Evolutionary conservation across 2,888 invertebrate genomes (phyloP).

Genomic region (Acleris literana): DNA sequence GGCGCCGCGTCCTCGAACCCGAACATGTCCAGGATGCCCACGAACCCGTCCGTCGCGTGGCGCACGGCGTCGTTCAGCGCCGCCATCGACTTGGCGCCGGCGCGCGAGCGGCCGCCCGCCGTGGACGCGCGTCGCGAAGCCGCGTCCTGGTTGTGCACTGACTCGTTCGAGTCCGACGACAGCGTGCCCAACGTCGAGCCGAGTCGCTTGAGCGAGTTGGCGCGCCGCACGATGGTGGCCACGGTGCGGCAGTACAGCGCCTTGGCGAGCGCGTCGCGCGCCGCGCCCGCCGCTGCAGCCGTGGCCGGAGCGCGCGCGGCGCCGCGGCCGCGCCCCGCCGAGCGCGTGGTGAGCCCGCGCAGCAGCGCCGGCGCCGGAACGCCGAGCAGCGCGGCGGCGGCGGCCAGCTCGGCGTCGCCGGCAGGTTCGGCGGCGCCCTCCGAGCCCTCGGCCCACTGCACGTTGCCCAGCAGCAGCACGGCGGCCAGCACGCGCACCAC

Average conservation of each 20-base stretch:
- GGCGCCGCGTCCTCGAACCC: conserved; percentile 97
- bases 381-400: conserved; percentile 89
- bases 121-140: conserved; percentile 94
- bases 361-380: conserved; percentile 89
- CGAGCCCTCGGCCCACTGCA: conserved; percentile 92
- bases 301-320: conserved; percentile 92
- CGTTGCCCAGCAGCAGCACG: conserved; percentile 95
- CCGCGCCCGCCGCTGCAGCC: conserved; percentile 93
- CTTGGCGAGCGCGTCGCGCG: conserved; percentile 94
- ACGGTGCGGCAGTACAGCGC: conserved; percentile 97
- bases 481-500: conserved; percentile 96
- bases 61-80: conserved; percentile 95
- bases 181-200: conserved; percentile 93
- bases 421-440: conserved; percentile 89
- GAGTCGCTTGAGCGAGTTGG: conserved; percentile 94
- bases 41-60: conserved; percentile 97
- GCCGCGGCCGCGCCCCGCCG: conserved; percentile 89
- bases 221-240: conserved; percentile 95
- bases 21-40: conserved; percentile 98
- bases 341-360: conserved; percentile 92
- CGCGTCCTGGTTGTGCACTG: conserved; percentile 94
- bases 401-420: conserved; percentile 91
- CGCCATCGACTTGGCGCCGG: conserved; percentile 95
- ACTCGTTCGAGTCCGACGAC: conserved; percentile 96
- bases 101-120: conserved; percentile 87